Evolutionary conservation across 2,888 invertebrate species (phyloP).

Genomic region (Tetropium fuscum): DNA sequence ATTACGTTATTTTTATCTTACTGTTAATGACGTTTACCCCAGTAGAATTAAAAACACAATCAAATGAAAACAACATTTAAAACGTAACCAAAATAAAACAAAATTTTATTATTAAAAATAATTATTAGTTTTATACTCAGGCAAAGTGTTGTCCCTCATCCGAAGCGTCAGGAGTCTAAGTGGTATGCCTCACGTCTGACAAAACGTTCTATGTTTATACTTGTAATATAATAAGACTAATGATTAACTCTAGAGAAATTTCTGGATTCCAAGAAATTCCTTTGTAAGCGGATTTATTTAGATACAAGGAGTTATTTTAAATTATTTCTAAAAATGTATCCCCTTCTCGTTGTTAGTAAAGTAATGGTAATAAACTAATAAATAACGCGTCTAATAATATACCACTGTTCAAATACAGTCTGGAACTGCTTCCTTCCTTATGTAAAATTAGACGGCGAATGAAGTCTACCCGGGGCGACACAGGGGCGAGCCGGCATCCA

Average conservation of each 20-base stretch:
- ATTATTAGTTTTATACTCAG: too few species aligned
- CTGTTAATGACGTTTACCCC: too few species aligned
- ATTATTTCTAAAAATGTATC: constrained; percentile 55
- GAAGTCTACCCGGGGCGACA: constrained; percentile 47
- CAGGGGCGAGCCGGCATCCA: constrained; percentile 39
- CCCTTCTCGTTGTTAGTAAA: constrained; percentile 50
- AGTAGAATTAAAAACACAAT: too few species aligned
- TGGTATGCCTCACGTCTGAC: constrained; percentile 12
- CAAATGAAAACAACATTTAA: too few species aligned
- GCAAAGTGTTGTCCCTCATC: too few species aligned
- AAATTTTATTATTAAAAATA: too few species aligned
- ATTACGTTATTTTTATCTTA: too few species aligned
- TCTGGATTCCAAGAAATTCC: constrained; percentile 34
- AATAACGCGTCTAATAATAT: constrained; percentile 61
- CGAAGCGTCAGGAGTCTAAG: too few species aligned
- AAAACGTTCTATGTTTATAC: constrained; percentile 18
- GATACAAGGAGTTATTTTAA: constrained; percentile 45
- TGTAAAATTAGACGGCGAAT: constrained; percentile 58
- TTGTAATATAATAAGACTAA: constrained; percentile 29
- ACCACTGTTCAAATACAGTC: constrained; percentile 48
- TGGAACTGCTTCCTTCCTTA: constrained; percentile 57
- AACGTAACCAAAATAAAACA: too few species aligned
- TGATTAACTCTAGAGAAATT: constrained; percentile 29
- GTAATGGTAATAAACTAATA: constrained; percentile 61
- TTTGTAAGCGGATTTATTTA: constrained; percentile 32